Evolutionary conservation across 2,888 invertebrate genomes (phyloP), one percentile per base, ranked within the genome.

Genomic region (Dolichopus griseipennis): DNA sequence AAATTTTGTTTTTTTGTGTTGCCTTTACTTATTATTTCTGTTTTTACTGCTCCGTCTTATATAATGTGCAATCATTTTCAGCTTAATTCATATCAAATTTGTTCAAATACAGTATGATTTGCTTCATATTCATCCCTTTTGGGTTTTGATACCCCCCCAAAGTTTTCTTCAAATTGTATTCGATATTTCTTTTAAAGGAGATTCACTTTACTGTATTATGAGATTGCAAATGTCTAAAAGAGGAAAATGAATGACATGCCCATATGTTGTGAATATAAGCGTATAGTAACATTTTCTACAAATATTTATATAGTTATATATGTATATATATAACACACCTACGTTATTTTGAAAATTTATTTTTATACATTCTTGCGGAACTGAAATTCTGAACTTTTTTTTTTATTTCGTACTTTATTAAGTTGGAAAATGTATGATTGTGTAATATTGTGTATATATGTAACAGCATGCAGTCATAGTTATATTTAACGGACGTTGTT

Each of bases 1-100:
- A 15, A 15, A 18, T 52, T 52, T 52, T 18, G 2, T 52, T 12
- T 52, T 52, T 52, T 52, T 37, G 4, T 37, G 37, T 37, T 12
- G 8, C 12, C 37, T 37, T 37, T 37, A 27, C 27, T 27, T 27
- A 27, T 4, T 27, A 27, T 52, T 52, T 52, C 1, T 18, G 9
- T 15, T 52, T 15, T 2, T 52, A 18, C 18, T 52, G 9, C 18
- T 52, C n/a, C n/a, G n/a, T n/a, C n/a, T n/a, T 2, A 52, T 52
- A 15, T 52, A 52, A 52, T 52, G 18, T 52, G 52, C 18, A 52
- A 52, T 52, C 52, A 52, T 52, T 52, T 52, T 15, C 18, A 52
- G 52, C 52, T 52, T 52, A 52, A 52, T 52, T 52, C 15, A 52
- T 52, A 52, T 52, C 52, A 52, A 52, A 52, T 52, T 52, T 52